Conservation (phyloP, 2,888 invertebrate species). For the Lepidocyrtinus sp. region DNA sequence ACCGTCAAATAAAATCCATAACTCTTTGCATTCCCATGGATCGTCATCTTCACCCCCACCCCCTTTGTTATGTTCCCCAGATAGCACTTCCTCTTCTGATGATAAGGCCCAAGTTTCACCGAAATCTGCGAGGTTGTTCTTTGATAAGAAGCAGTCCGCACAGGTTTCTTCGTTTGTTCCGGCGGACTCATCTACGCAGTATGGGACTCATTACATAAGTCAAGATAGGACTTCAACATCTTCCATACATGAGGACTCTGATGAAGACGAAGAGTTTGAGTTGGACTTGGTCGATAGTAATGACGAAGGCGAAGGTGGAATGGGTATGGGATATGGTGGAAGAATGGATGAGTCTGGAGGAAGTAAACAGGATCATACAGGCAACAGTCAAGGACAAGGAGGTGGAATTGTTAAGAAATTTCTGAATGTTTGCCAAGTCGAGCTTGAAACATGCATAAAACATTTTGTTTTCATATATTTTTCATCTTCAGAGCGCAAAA, state of each 20-base stretch:
- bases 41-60: slow-evolving; percentile 55
- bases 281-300: slow-evolving; percentile 71
- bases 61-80: slow-evolving; percentile 64
- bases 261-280: slow-evolving; percentile 73
- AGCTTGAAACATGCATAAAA: no score
- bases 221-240: slow-evolving; percentile 50
- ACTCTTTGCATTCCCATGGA: neutral
- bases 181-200: slow-evolving; percentile 48
- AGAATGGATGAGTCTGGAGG: slow-evolving; percentile 23
- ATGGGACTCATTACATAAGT: slow-evolving; percentile 33
- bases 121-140: slow-evolving; percentile 32
- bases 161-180: slow-evolving; percentile 46
- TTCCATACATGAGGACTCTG: slow-evolving; percentile 73
- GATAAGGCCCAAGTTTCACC: slow-evolving; percentile 55
- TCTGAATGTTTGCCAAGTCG: no score
- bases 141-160: slow-evolving; percentile 39
- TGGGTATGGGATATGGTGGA: slow-evolving; percentile 23
- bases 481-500: slow-evolving; percentile 66
- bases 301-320: slow-evolving; percentile 67
- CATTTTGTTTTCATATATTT: no score
- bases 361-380: slow-evolving; percentile 24
- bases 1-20: neutral
- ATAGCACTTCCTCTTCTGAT: slow-evolving; percentile 67
- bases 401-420: slow-evolving; percentile 41
- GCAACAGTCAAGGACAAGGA: slow-evolving; percentile 2